phyloP scores from a whole-genome alignment of 2,888 invertebrate genomes.

The Unio delphinus region DNA sequence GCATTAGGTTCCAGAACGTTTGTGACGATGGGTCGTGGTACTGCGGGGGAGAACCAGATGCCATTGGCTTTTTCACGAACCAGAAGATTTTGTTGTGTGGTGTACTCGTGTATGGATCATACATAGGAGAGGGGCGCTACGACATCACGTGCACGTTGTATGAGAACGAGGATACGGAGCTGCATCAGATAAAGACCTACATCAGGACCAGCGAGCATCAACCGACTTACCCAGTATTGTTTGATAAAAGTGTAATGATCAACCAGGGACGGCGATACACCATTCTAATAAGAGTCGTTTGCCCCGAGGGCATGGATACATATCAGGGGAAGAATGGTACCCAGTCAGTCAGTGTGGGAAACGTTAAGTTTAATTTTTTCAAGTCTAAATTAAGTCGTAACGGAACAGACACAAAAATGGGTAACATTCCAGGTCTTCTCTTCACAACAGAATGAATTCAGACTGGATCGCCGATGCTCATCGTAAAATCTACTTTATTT shows the following conservation, averaged over 20 bases:
- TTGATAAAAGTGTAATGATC: constrained; percentile 29
- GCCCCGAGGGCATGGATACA: constrained; percentile 42
- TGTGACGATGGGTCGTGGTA: constrained; percentile 47
- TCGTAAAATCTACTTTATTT: too few relatives aligned
- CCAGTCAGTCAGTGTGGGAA: constrained; percentile 24
- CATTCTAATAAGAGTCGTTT: constrained; percentile 31
- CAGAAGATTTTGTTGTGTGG: constrained; percentile 37
- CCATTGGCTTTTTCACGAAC: constrained; percentile 33
- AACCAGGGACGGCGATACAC: constrained; percentile 30
- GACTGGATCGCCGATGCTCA: too few relatives aligned
- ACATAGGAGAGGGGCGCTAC: constrained; percentile 43
- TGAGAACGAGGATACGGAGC: constrained; percentile 28
- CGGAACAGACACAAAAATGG: constrained; percentile 48
- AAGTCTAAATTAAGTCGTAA: constrained; percentile 44
- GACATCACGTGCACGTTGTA: constrained; percentile 38
- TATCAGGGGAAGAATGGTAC: constrained; percentile 43
- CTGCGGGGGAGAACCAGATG: constrained; percentile 47
- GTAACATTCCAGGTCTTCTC: constrained; percentile 44
- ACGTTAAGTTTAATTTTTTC: constrained; percentile 35
- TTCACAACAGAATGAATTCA: constrained; percentile 19
- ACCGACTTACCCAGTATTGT: constrained; percentile 36
- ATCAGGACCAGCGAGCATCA: constrained; percentile 45
- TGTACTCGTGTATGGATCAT: constrained; percentile 41
- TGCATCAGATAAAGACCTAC: constrained; percentile 24
- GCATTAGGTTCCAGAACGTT: constrained; percentile 38